phyloP scores from a whole-genome alignment of 2,797 vertebrate genomes.

The Micromesistius poutassou region DNA sequence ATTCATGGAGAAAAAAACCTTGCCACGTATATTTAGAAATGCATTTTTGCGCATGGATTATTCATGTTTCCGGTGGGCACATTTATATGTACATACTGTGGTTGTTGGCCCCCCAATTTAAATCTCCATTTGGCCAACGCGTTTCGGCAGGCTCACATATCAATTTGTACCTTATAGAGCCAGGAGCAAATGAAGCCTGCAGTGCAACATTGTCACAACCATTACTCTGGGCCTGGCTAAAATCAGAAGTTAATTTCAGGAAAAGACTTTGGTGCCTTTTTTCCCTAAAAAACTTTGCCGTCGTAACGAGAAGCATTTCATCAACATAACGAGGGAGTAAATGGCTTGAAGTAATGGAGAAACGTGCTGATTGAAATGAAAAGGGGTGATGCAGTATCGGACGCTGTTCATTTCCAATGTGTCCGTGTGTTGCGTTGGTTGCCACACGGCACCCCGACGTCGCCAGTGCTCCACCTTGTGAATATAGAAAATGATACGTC shows the following conservation, averaged over 20 bases:
- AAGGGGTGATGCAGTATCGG: constrained; percentile 62
- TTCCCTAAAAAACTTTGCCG: constrained; percentile 47
- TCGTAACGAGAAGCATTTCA: constrained; percentile 66
- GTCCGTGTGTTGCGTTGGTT: neutral
- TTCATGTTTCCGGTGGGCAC: neutral
- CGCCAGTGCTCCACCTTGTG: neutral
- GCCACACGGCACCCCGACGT: neutral
- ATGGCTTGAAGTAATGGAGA: constrained; percentile 71
- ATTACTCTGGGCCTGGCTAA: constrained; percentile 50
- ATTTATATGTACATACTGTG: neutral
- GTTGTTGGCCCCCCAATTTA: neutral
- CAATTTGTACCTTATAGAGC: constrained; percentile 36
- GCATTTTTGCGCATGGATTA: constrained; percentile 1
- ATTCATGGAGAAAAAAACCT: neutral
- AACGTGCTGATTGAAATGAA: constrained; percentile 72
- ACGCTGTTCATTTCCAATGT: constrained; percentile 9
- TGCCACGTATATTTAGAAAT: neutral
- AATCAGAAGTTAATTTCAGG: constrained; percentile 60
- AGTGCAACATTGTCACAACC: constrained; percentile 45
- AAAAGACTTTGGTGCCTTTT: constrained; percentile 54
- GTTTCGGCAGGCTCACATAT: constrained; percentile 9
- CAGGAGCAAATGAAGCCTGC: constrained; percentile 59
- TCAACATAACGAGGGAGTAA: constrained; percentile 74
- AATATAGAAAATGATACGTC: neutral
- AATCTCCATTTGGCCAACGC: constrained; percentile 14